Conservation (phyloP, 1,140 invertebrate genomes). For the Akabosia matsudoensis region DNA sequence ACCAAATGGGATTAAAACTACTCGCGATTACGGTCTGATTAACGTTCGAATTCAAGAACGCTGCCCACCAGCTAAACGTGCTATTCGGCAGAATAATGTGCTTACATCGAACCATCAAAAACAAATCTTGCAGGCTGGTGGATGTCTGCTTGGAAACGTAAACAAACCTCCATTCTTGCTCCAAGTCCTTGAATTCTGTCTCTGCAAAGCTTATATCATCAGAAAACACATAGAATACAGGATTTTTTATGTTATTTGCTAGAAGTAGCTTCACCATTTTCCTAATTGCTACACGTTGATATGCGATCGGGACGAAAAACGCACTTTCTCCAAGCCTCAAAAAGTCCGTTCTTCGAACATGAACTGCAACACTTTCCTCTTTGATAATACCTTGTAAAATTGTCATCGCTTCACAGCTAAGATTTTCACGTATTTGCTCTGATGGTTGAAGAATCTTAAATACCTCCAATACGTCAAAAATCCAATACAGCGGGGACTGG, state of each 20-base stretch:
- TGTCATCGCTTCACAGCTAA: neutral
- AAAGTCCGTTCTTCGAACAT: slow-evolving; percentile 28
- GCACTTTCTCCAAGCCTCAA: neutral
- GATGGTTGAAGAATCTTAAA: neutral
- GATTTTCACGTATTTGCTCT: too few relatives aligned
- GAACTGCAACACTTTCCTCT: slow-evolving; percentile 29
- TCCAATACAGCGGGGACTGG: slow-evolving; percentile 27
- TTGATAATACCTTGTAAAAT: neutral
- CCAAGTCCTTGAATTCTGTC: slow-evolving; percentile 1
- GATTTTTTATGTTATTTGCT: slow-evolving; percentile 7
- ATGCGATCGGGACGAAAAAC: slow-evolving; percentile 8
- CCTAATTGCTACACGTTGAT: slow-evolving; percentile 20
- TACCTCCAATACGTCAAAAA: neutral
- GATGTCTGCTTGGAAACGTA: slow-evolving; percentile 11
- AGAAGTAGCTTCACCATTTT: slow-evolving; percentile 7
- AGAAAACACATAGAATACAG: slow-evolving; percentile 34
- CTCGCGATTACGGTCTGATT: slow-evolving; percentile 28
- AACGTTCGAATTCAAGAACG: slow-evolving; percentile 26
- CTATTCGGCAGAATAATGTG: slow-evolving; percentile 34
- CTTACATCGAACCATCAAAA: slow-evolving; percentile 29
- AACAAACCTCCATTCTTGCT: neutral
- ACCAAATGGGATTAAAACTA: neutral
- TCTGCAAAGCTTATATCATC: slow-evolving; percentile 27
- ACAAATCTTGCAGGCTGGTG: slow-evolving; percentile 26
- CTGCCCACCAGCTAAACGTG: slow-evolving; percentile 37